These are phyloP conservation scores for Melitaea cinxia DNA, from an alignment of 1,140 invertebrate species.

Conservation along the genomic window DNA sequence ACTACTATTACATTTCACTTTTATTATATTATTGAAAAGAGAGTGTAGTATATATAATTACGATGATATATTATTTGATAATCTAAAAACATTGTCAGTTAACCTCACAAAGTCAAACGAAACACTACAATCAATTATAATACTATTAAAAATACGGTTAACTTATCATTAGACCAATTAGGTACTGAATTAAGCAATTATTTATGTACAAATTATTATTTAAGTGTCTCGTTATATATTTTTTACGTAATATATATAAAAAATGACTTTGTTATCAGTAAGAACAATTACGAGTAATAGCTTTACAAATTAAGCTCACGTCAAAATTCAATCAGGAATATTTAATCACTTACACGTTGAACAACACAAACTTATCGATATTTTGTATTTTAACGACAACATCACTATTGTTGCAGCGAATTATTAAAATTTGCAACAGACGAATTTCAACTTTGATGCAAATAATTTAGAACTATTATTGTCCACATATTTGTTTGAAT, in stretches of 20 bases:
- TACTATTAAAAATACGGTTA: too few species aligned
- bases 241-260: neutral
- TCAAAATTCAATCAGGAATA: neutral
- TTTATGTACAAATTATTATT: neutral
- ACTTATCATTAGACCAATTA: too few species aligned
- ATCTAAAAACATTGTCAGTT: too few species aligned
- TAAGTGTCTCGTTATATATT: neutral
- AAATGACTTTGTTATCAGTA: neutral
- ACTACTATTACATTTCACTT: too few species aligned
- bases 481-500: conserved; percentile 14
- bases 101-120: too few species aligned
- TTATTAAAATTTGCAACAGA: conserved; percentile 47
- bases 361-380: too few species aligned
- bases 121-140: too few species aligned
- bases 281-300: neutral
- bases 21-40: too few species aligned
- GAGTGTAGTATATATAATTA: too few species aligned
- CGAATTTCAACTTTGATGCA: conserved; percentile 47
- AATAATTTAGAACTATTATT: conserved; percentile 39
- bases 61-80: too few species aligned
- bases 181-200: too few species aligned
- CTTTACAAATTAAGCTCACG: neutral
- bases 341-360: neutral
- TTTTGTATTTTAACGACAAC: conserved; percentile 9
- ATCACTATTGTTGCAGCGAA: conserved; percentile 35